Percentiles rank a stretch among this genome's conserved stretches.
These are phyloP conservation scores for Pseudotriccus pelzelni DNA, from an alignment of 2,797 vertebrate genomes.

Conservation along the genomic window DNA sequence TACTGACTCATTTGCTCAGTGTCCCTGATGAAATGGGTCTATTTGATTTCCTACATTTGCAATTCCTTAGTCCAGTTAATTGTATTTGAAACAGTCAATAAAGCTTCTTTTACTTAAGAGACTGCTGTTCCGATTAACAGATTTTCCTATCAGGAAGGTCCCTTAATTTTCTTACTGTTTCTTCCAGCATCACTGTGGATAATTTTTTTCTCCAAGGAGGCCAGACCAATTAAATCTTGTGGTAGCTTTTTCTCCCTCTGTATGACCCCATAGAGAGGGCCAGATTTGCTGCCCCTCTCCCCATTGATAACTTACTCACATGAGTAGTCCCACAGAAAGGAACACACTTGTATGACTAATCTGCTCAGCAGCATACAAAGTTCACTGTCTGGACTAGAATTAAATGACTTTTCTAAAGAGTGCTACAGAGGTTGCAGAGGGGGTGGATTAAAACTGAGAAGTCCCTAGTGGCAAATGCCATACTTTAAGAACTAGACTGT, in stretches of 20 bases:
- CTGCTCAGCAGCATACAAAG: conserved; percentile 36
- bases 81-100: neutral
- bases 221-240: conserved; percentile 29
- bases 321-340: conserved; percentile 51
- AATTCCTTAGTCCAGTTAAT: neutral
- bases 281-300: neutral
- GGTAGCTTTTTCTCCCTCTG: conserved; percentile 28
- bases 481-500: neutral
- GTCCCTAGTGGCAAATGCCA: neutral
- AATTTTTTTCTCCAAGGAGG: conserved; percentile 1
- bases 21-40: neutral
- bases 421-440: neutral
- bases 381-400: conserved; percentile 25
- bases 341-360: conserved; percentile 46
- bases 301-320: conserved; percentile 18
- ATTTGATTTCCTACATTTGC: neutral
- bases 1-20: neutral
- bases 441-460: neutral
- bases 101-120: neutral
- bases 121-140: neutral
- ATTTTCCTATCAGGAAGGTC: neutral
- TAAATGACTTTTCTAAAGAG: conserved; percentile 8
- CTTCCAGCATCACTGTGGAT: neutral
- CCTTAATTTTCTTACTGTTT: neutral
- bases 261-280: neutral